A percentile compares a stretch with the other conserved stretches of the same genome.
Evolutionary conservation across 37 sponge, comb jelly and placozoan genomes (phyloP).

Genomic region (Oopsacas minuta): DNA sequence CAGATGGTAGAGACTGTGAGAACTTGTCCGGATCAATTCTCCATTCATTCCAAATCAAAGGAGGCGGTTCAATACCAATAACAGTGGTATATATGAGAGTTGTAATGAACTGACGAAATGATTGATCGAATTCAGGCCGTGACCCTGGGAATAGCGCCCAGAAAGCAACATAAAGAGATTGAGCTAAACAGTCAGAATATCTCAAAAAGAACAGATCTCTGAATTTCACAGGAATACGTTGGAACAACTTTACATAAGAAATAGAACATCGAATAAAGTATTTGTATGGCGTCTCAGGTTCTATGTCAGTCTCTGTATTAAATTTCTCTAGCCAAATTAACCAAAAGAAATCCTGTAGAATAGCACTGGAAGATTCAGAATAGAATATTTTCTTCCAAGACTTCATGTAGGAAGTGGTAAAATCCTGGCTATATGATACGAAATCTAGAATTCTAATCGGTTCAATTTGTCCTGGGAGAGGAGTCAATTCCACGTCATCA

Average conservation of each 20-base stretch:
- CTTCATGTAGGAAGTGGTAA: slow-evolving; percentile 3
- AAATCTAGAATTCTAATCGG: slow-evolving; percentile 33
- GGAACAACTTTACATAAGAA: slow-evolving; percentile 5
- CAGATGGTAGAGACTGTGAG: background rate
- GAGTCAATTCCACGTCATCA: background rate
- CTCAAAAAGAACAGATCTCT: background rate
- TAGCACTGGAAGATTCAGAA: slow-evolving; percentile 28
- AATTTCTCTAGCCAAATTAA: slow-evolving; percentile 56
- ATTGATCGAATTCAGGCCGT: background rate
- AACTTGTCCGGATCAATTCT: background rate
- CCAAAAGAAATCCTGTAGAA: slow-evolving; percentile 59
- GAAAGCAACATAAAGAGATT: slow-evolving; percentile 4
- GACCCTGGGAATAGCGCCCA: slow-evolving; percentile 7
- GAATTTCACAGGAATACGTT: background rate
- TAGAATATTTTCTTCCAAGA: slow-evolving; percentile 47
- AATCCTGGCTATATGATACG: slow-evolving; percentile 25
- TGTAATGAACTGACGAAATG: background rate
- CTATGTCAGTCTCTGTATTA: slow-evolving; percentile 12
- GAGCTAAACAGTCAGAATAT: background rate
- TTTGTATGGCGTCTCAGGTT: background rate
- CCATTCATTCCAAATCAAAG: background rate
- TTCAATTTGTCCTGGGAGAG: slow-evolving; percentile 41
- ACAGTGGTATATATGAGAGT: background rate
- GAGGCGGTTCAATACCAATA: background rate
- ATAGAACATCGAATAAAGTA: background rate